Evolutionary conservation across 2,888 invertebrate genomes (phyloP).

Genomic region (Isoperla grammatica): DNA sequence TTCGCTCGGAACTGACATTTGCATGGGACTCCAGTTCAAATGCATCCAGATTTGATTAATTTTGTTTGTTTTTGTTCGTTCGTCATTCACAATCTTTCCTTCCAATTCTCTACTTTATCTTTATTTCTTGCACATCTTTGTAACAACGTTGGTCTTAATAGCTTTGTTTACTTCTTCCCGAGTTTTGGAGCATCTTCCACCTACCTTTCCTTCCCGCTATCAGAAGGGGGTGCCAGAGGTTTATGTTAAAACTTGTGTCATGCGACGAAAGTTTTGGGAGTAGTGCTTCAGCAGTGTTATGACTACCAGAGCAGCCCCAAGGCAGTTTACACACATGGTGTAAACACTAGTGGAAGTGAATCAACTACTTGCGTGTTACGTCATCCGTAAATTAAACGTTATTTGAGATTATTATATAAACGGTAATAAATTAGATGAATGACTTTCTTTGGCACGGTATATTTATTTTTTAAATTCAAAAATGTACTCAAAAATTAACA

Average conservation of each 20-base stretch:
- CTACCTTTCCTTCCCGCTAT: background rate
- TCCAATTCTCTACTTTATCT: conserved; percentile 11
- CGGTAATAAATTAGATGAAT: too few species aligned
- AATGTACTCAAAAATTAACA: too few species aligned
- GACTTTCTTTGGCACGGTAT: too few species aligned
- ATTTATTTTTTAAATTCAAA: too few species aligned
- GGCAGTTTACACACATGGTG: too few species aligned
- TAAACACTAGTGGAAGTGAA: too few species aligned
- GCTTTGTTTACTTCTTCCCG: conserved; percentile 14
- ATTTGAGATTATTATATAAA: too few species aligned
- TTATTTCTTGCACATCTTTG: conserved; percentile 14
- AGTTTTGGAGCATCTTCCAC: background rate
- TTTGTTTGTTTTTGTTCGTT: background rate
- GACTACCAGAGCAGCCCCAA: too few species aligned
- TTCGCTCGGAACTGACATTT: too few species aligned
- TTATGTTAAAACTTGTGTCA: conserved; percentile 11
- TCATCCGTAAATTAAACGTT: too few species aligned
- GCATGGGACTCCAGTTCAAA: background rate
- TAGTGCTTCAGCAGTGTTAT: too few species aligned
- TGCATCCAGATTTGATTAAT: background rate
- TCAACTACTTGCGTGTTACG: too few species aligned
- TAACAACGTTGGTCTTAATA: conserved; percentile 15
- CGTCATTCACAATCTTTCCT: background rate
- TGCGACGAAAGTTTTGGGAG: background rate
- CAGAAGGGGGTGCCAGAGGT: background rate